Evolutionary conservation across 2,888 invertebrate genomes (phyloP).

Genomic region (Electrophaes corylata): DNA sequence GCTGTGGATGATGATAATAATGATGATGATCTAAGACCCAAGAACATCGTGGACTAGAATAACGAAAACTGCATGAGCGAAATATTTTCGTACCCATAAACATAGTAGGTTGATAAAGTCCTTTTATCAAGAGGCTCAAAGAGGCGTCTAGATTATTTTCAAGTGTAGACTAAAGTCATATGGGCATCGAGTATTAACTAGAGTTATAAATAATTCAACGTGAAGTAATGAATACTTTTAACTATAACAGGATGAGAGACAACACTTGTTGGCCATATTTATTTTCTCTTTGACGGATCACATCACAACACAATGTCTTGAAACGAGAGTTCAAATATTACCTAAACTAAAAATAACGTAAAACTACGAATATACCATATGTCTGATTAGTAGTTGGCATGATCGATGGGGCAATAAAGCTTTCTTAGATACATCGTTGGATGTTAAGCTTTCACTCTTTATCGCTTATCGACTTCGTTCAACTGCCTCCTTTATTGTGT

Average conservation of each 20-base stretch:
- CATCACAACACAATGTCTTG: too few species aligned
- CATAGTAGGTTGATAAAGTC: too few species aligned
- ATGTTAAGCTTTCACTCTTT: slow-evolving; percentile 58
- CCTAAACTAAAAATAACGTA: not conserved
- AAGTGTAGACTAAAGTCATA: slow-evolving; percentile 59
- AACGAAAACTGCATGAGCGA: slow-evolving; percentile 11
- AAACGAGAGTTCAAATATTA: not conserved
- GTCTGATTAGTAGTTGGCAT: slow-evolving; percentile 46
- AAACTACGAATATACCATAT: slow-evolving; percentile 2
- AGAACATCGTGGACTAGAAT: too few species aligned
- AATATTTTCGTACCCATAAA: slow-evolving; percentile 9
- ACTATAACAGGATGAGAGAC: too few species aligned
- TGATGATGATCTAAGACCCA: too few species aligned
- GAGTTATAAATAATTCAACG: too few species aligned
- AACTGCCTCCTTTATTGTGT: slow-evolving; percentile 12
- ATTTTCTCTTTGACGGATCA: too few species aligned
- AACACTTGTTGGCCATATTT: too few species aligned
- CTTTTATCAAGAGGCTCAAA: too few species aligned
- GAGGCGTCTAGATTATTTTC: slow-evolving; percentile 54
- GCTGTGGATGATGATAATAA: too few species aligned
- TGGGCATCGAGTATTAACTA: too few species aligned
- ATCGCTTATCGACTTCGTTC: slow-evolving; percentile 45
- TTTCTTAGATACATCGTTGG: slow-evolving; percentile 56
- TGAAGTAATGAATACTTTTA: too few species aligned
- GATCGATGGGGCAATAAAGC: slow-evolving; percentile 60